Evolutionary conservation across 2,888 invertebrate species (phyloP).

Genomic region (Latrodectus elegans): DNA sequence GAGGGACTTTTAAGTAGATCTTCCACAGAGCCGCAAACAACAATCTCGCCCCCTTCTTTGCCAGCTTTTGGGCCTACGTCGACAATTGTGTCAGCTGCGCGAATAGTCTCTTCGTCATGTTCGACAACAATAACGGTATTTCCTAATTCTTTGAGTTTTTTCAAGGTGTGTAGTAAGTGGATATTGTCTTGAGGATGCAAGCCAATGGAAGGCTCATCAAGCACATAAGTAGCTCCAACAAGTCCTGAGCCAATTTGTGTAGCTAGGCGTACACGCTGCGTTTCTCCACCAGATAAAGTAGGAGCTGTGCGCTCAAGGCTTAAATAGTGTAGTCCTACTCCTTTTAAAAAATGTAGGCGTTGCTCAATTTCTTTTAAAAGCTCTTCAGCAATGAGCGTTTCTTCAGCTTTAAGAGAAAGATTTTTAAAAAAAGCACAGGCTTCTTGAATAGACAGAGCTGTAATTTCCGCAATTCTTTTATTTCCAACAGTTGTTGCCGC

Average conservation of each 20-base stretch:
- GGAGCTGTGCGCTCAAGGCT: background rate
- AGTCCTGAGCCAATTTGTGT: background rate
- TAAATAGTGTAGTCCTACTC: conserved; percentile 1
- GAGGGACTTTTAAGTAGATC: background rate
- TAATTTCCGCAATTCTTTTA: background rate
- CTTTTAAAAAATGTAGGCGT: background rate
- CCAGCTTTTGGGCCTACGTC: conserved; percentile 71
- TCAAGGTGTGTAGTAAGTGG: conserved; percentile 42
- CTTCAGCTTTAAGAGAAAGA: background rate
- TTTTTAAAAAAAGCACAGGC: background rate
- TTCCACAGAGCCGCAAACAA: conserved; percentile 57
- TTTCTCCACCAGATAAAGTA: conserved; percentile 13
- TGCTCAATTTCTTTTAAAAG: background rate
- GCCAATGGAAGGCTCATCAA: conserved; percentile 71
- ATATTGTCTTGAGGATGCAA: conserved; percentile 69
- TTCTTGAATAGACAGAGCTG: background rate
- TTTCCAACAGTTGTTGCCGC: background rate
- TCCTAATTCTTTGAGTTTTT: conserved; percentile 57
- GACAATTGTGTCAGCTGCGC: conserved; percentile 62
- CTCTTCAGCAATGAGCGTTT: background rate
- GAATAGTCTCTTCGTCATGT: conserved; percentile 68
- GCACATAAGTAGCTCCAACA: conserved; percentile 67
- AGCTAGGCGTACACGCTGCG: background rate
- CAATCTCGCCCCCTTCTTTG: conserved; percentile 65
- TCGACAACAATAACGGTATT: conserved; percentile 69